Evolutionary conservation across 2,888 invertebrate genomes (phyloP).

Genomic region (Conops quadrifasciatus): DNA sequence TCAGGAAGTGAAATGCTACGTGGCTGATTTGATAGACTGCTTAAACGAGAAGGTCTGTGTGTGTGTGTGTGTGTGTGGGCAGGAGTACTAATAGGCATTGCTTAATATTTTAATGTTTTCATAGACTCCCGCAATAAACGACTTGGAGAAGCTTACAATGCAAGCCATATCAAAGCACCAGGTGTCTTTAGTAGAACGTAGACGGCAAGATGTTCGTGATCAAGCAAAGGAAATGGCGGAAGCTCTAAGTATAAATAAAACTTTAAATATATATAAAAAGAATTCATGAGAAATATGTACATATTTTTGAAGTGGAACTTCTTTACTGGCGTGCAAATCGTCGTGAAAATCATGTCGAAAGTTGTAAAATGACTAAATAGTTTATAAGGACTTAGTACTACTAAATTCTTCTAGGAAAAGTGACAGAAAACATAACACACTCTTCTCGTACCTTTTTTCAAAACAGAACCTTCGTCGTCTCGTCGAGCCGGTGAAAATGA

Average conservation of each 20-base stretch:
- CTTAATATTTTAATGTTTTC: constrained; percentile 14
- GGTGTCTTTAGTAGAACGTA: constrained; percentile 79
- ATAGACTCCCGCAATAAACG: constrained; percentile 76
- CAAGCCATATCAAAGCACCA: constrained; percentile 77
- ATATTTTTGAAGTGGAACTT: too few relatives aligned
- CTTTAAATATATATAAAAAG: too few relatives aligned
- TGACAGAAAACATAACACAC: too few relatives aligned
- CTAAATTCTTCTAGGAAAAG: too few relatives aligned
- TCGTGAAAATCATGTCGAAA: too few relatives aligned
- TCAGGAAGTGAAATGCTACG: constrained; percentile 94
- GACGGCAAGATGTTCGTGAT: constrained; percentile 92
- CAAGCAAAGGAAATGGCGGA: constrained; percentile 91
- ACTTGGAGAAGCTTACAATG: constrained; percentile 81
- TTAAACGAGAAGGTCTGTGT: constrained; percentile 98
- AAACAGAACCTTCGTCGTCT: constrained; percentile 49
- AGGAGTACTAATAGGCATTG: background rate
- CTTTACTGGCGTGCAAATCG: too few relatives aligned
- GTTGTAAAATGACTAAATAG: too few relatives aligned
- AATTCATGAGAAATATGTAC: too few relatives aligned
- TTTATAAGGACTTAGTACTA: too few relatives aligned
- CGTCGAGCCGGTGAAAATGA: constrained; percentile 69
- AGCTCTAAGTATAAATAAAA: constrained; percentile 69
- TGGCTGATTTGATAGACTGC: constrained; percentile 96
- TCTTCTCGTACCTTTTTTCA: too few relatives aligned
- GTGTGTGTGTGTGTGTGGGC: too few relatives aligned